A percentile compares a stretch with the other conserved stretches of the same genome.
These are phyloP conservation scores for Mobula birostris DNA, from an alignment of 2,113 vertebrate genomes.

Conservation along the genomic window DNA sequence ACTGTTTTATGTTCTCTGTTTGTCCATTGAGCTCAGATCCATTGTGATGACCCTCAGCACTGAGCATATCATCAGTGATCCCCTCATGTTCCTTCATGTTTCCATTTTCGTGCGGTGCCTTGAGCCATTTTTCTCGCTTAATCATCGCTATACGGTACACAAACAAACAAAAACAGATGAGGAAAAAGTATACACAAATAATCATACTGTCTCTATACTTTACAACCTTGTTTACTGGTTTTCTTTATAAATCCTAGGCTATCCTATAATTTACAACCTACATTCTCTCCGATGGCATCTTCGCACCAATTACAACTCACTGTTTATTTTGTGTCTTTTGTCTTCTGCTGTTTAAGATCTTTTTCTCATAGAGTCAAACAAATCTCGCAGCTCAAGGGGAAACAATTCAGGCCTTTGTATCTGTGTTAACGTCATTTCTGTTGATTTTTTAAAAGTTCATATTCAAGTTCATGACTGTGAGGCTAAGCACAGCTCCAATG, in stretches of 20 bases:
- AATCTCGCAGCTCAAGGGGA: not conserved
- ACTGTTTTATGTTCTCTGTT: not conserved
- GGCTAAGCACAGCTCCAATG: too few species aligned
- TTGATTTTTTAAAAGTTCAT: too few species aligned
- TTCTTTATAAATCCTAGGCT: not conserved
- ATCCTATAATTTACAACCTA: slow-evolving; percentile 7
- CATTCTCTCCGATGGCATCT: too few species aligned
- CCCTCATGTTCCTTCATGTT: not conserved
- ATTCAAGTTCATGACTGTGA: too few species aligned
- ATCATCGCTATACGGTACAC: not conserved
- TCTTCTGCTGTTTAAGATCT: not conserved
- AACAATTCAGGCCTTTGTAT: not conserved
- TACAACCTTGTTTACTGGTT: not conserved
- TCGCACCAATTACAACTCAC: not conserved
- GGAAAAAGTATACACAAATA: not conserved
- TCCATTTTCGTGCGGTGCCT: not conserved
- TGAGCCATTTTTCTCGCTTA: not conserved
- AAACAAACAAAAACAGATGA: not conserved
- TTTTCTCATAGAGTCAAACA: not conserved
- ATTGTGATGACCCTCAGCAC: not conserved
- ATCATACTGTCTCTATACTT: not conserved
- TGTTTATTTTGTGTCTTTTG: not conserved
- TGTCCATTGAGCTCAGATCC: not conserved
- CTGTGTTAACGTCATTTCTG: not conserved
- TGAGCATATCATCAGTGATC: not conserved